phyloP scores from a whole-genome alignment of 2,113 vertebrate species.

The Hippoglossus stenolepis region DNA sequence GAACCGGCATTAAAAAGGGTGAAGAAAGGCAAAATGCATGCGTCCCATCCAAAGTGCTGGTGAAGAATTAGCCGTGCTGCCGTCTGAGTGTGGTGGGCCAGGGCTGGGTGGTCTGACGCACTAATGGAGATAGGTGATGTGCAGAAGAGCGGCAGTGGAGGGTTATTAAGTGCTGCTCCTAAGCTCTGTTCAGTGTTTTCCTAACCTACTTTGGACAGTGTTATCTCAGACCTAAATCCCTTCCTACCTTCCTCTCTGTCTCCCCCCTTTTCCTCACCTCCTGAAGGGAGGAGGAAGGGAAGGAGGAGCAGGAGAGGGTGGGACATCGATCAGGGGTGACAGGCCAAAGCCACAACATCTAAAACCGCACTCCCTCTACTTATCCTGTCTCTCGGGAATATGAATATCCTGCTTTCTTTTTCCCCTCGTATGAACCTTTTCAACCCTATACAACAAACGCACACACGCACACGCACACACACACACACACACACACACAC shows the following conservation, averaged over 20 bases:
- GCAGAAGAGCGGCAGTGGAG: conserved; percentile 20
- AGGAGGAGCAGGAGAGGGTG: conserved; percentile 20
- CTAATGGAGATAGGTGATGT: conserved; percentile 44
- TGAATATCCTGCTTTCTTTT: conserved; percentile 35
- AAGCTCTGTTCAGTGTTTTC: conserved; percentile 69
- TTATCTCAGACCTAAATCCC: conserved; percentile 72
- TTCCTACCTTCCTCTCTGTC: conserved; percentile 46
- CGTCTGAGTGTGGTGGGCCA: conserved; percentile 28
- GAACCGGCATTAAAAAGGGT: conserved; percentile 38
- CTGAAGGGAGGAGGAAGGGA: conserved; percentile 18
- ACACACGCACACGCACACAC: background rate
- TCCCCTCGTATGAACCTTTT: conserved; percentile 12
- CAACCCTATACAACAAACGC: conserved; percentile 11
- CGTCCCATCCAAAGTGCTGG: conserved; percentile 4
- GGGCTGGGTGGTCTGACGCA: conserved; percentile 62
- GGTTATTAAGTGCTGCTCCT: conserved; percentile 61
- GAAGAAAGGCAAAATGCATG: conserved; percentile 44
- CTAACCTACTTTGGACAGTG: conserved; percentile 71
- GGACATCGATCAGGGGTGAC: conserved; percentile 50
- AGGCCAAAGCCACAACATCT: conserved; percentile 30
- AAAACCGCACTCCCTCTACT: conserved; percentile 12
- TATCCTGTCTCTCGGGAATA: conserved; percentile 21
- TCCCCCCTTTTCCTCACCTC: conserved; percentile 50
- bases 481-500: background rate
- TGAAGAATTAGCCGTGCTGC: conserved; percentile 43